These are phyloP conservation scores for Rhinatrema bivittatum DNA, from an alignment of 2,797 vertebrate species.

Conservation along the genomic window DNA sequence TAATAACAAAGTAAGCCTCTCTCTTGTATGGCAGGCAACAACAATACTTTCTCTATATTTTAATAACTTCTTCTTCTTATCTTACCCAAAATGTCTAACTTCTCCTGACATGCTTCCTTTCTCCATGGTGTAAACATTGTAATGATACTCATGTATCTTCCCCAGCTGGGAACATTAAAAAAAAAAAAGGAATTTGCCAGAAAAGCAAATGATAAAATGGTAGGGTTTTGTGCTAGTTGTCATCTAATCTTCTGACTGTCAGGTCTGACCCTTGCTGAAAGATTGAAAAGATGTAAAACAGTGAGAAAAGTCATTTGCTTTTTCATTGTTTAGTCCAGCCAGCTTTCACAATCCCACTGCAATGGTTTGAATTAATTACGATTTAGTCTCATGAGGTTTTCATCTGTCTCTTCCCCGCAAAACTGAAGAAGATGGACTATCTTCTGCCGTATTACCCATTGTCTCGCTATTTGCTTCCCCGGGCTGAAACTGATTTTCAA, in stretches of 20 bases:
- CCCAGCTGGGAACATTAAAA: conserved; percentile 35
- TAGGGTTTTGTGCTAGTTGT: conserved; percentile 29
- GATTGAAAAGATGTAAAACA: conserved; percentile 45
- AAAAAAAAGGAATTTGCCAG: conserved; percentile 37
- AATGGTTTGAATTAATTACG: conserved; percentile 45
- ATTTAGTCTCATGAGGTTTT: conserved; percentile 28
- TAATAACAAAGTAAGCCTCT: conserved; percentile 70
- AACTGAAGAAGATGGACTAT: conserved; percentile 16
- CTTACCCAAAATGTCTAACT: conserved; percentile 59
- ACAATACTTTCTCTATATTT: conserved; percentile 71
- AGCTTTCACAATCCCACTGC: conserved; percentile 42
- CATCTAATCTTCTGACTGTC: conserved; percentile 37
- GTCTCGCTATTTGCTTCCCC: conserved; percentile 1
- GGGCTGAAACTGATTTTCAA: background rate
- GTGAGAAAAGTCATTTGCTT: conserved; percentile 36
- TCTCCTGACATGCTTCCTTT: conserved; percentile 67
- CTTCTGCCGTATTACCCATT: conserved; percentile 2
- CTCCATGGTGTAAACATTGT: conserved; percentile 61
- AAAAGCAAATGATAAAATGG: conserved; percentile 33
- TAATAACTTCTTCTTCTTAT: conserved; percentile 81
- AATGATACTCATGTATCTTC: conserved; percentile 34
- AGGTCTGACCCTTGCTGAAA: conserved; percentile 27
- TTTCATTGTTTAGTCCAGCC: conserved; percentile 47
- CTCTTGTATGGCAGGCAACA: conserved; percentile 59
- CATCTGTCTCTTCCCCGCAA: conserved; percentile 13